Percentiles rank a stretch among this genome's conserved stretches.
Evolutionary conservation across 2,888 invertebrate genomes (phyloP).

Genomic region (Drosophila borealis): DNA sequence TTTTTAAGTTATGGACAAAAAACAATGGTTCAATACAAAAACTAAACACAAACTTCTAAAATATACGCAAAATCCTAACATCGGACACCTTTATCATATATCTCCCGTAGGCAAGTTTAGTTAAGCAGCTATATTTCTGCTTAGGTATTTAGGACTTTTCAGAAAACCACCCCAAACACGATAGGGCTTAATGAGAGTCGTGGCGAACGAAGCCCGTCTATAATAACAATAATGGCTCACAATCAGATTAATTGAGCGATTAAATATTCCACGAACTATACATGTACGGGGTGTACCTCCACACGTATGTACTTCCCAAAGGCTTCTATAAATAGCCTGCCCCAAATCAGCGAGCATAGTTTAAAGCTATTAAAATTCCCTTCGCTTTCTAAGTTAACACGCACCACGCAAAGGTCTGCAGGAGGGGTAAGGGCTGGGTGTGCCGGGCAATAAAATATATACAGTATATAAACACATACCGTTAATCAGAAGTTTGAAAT

Average conservation of each 20-base stretch:
- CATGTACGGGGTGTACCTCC: neutral
- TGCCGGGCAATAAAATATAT: neutral
- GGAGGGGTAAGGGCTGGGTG: neutral
- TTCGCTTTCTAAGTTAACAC: conserved; percentile 18
- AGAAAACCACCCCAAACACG: neutral
- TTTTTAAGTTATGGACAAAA: too few species aligned
- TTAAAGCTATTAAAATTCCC: conserved; percentile 23
- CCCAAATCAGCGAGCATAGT: conserved; percentile 18
- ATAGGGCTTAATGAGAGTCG: neutral
- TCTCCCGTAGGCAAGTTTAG: too few species aligned
- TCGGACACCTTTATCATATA: too few species aligned
- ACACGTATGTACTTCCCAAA: neutral
- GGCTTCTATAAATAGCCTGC: conserved; percentile 10
- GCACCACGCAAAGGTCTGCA: conserved; percentile 11
- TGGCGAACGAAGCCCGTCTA: neutral
- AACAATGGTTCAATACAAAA: too few species aligned
- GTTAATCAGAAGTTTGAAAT: conserved; percentile 25
- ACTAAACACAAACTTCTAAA: too few species aligned
- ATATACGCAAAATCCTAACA: too few species aligned
- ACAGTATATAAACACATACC: conserved; percentile 11
- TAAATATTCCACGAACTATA: conserved; percentile 6
- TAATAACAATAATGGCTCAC: neutral
- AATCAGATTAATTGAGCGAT: conserved; percentile 8
- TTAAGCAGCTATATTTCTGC: too few species aligned
- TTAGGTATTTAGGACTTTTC: neutral